phyloP scores from a whole-genome alignment of 37 sponge, comb jelly and placozoan species.

The Sycon ciliatum region DNA sequence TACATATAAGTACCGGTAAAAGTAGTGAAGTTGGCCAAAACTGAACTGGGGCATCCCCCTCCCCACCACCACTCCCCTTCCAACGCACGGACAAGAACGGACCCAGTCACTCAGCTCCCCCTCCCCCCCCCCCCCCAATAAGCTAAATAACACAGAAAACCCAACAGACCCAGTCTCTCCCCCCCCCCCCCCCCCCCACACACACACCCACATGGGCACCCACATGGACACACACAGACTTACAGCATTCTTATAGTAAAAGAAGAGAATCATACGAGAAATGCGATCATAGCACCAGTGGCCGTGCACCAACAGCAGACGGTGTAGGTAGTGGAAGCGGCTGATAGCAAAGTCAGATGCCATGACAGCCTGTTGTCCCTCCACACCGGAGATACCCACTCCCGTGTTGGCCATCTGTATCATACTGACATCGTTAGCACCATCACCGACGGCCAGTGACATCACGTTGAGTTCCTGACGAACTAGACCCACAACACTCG shows the following conservation, averaged over 20 bases:
- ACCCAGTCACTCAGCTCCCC: too few relatives aligned
- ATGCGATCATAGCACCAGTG: constrained; percentile 31
- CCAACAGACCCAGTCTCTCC: too few relatives aligned
- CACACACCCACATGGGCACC: background rate
- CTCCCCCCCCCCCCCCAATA: too few relatives aligned
- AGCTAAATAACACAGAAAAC: too few relatives aligned
- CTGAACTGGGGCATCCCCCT: too few relatives aligned
- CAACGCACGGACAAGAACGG: too few relatives aligned
- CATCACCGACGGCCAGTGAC: constrained; percentile 79
- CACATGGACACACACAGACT: constrained; percentile 3
- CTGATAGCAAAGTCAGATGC: constrained; percentile 74
- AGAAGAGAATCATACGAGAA: constrained; percentile 18
- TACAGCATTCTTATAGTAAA: constrained; percentile 47
- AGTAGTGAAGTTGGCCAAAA: too few relatives aligned
- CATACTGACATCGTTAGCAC: constrained; percentile 92
- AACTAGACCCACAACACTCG: constrained; percentile 54
- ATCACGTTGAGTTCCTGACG: constrained; percentile 34
- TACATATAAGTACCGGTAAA: too few relatives aligned
- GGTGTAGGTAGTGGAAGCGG: constrained; percentile 34
- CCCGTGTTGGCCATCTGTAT: constrained; percentile 77
- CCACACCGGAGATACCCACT: constrained; percentile 62
- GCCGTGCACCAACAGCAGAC: constrained; percentile 37
- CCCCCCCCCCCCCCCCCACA: background rate
- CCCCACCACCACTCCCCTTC: too few relatives aligned
- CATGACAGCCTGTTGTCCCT: constrained; percentile 50